Evolutionary conservation across 1,140 invertebrate genomes (phyloP), one percentile per base, ranked within the genome.

Genomic region (Hormaphis cornu): DNA sequence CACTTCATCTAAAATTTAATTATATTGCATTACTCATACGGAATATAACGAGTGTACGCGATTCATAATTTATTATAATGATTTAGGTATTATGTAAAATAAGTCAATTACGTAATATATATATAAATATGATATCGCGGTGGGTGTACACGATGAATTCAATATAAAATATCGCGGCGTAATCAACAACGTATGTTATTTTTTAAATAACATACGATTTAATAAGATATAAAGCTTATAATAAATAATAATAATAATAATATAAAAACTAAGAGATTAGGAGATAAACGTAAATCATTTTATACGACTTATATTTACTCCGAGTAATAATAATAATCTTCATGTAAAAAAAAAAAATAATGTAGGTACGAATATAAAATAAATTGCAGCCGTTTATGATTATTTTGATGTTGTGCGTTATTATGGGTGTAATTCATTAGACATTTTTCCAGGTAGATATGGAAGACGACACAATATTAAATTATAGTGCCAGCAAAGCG

Each of bases 271-370:
- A 53, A 33, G 28, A n/a, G 22, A 53, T 14, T 30, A 53, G n/a
- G 20, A 53, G 28, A 54, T 54, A 56, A 35, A 22, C 14, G 53
- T 26, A 30, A 5, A 24, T 54, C 2, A 9, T 53, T 53, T 53
- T 53, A 53, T 53, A 30, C 26, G n/a, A 24, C 6, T 30, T 30
- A 30, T 54, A 30, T 30, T 54, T 54, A 54, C 33, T 33, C 52
- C n/a, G 8, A 22, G 53, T 56, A 56, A 22, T 56, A 56, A 56
- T n/a, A 54, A 54, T 53, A 18, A 53, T 53, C 16, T 26, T 53
- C 30, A 28, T 53, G 0, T 24, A 30, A 53, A 53, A 53, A 18
- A 18, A 52, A 52, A 52, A n/a, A n/a, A n/a, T n/a, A n/a, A n/a
- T n/a, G n/a, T n/a, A n/a, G 26, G 24, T 16, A 28, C 28, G 30